Percentiles rank a stretch among this genome's conserved stretches.
Evolutionary conservation across 2,888 invertebrate species (phyloP).

Genomic region (Epistrophella euchroma): DNA sequence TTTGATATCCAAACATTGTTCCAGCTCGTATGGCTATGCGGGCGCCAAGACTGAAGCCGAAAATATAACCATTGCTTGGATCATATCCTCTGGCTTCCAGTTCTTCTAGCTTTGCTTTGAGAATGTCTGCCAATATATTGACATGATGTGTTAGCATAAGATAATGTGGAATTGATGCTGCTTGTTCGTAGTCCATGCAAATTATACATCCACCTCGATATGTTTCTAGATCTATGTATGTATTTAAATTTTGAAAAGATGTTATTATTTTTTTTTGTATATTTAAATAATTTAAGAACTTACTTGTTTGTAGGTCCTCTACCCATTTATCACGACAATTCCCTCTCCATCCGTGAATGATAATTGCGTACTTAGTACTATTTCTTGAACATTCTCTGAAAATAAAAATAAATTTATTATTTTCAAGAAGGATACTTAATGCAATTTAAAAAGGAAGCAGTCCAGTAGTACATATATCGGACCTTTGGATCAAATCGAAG

Average conservation of each 20-base stretch:
- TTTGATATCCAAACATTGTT: constrained; percentile 70
- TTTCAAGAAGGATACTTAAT: not conserved
- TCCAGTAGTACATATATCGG: too few relatives aligned
- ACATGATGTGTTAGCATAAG: constrained; percentile 73
- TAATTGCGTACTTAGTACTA: constrained; percentile 74
- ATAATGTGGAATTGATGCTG: constrained; percentile 76
- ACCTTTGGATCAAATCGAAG: too few relatives aligned
- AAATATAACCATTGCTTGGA: constrained; percentile 76
- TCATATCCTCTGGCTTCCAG: constrained; percentile 74
- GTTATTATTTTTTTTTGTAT: not conserved
- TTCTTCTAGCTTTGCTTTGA: constrained; percentile 75
- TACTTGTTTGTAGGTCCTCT: constrained; percentile 75
- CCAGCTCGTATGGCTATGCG: constrained; percentile 77
- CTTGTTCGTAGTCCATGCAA: constrained; percentile 77
- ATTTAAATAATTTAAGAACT: not conserved
- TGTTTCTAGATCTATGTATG: constrained; percentile 68
- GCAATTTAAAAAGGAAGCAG: too few relatives aligned
- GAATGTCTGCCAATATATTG: constrained; percentile 63
- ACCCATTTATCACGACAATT: constrained; percentile 77
- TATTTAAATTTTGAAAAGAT: not conserved
- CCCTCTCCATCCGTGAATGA: constrained; percentile 78
- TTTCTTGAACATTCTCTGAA: constrained; percentile 51
- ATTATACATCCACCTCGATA: constrained; percentile 77
- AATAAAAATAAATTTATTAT: not conserved
- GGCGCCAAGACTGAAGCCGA: constrained; percentile 78